phyloP scores from a whole-genome alignment of 2,113 vertebrate species.

The Chunga burmeisteri region DNA sequence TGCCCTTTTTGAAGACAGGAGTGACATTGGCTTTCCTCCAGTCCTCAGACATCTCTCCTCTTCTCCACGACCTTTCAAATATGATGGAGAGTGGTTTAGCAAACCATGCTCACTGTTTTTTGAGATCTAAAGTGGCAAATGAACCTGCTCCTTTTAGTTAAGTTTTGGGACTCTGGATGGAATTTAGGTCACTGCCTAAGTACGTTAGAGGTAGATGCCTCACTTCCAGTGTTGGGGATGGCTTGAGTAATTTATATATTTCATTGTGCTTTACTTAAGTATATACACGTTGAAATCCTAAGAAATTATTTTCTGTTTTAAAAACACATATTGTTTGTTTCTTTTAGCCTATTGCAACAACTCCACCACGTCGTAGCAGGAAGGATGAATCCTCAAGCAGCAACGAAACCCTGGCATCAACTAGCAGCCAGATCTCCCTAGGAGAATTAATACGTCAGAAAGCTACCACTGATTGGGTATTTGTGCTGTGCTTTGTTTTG shows the following conservation, averaged over 20 bases:
- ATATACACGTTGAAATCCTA: background rate
- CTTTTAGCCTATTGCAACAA: slow-evolving; percentile 39
- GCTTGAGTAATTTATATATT: background rate
- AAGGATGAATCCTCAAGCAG: slow-evolving; percentile 27
- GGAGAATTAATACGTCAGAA: slow-evolving; percentile 47
- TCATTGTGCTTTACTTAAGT: fast-evolving
- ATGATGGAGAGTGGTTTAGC: too few relatives aligned
- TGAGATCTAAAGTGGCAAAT: background rate
- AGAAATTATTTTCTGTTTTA: background rate
- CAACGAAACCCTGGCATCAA: slow-evolving; percentile 26
- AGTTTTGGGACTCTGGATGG: background rate
- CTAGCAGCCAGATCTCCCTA: slow-evolving; percentile 38
- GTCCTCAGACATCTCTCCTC: too few relatives aligned
- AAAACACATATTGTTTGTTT: background rate
- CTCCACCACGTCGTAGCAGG: background rate
- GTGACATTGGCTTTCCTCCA: too few relatives aligned
- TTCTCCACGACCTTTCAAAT: too few relatives aligned
- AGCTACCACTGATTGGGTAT: slow-evolving; percentile 20
- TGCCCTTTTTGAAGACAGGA: too few relatives aligned
- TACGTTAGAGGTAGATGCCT: fast-evolving
- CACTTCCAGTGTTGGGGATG: fast-evolving
- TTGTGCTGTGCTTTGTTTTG: background rate
- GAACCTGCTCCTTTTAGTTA: background rate
- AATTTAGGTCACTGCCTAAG: background rate
- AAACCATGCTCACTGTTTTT: background rate